Percentiles rank a stretch among this genome's conserved stretches.
Conservation (phyloP, 64 coral and sea anemone species). For the Pocillopora damicornis region DNA sequence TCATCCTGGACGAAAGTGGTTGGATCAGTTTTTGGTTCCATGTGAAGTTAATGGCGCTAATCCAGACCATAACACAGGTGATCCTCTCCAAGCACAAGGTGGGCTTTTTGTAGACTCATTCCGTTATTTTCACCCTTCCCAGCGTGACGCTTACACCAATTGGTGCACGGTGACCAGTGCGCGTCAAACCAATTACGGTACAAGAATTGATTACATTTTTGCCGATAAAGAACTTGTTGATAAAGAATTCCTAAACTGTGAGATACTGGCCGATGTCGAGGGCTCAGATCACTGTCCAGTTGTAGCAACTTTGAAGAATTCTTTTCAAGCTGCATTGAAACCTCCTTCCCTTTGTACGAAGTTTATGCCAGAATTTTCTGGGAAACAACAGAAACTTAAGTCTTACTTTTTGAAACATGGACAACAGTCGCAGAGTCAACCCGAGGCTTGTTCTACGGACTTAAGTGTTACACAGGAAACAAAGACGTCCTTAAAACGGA, state of each 20-base stretch:
- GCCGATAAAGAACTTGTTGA: conserved; percentile 51
- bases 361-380: conserved; percentile 93
- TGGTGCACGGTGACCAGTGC: conserved; percentile 91
- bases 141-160: conserved; percentile 73
- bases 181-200: conserved; percentile 94
- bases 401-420: conserved; percentile 62
- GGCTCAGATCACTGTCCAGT: conserved; percentile 97
- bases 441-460: not conserved
- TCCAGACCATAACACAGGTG: not conserved
- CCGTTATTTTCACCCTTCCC: conserved; percentile 75
- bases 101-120: conserved; percentile 70
- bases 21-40: conserved; percentile 53
- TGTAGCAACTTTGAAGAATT: conserved; percentile 64
- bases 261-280: conserved; percentile 77
- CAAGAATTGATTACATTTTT: conserved; percentile 93
- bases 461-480: not conserved
- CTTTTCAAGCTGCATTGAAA: conserved; percentile 41
- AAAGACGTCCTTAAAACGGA: conserved; percentile 24
- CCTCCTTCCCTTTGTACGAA: conserved; percentile 70
- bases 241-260: conserved; percentile 72
- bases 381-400: conserved; percentile 88
- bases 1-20: conserved; percentile 59
- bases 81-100: not conserved
- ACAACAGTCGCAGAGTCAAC: not conserved
- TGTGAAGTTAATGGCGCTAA: not conserved